These are phyloP conservation scores for Melanostoma mellinum DNA, from an alignment of 2,888 invertebrate species.

Conservation along the genomic window DNA sequence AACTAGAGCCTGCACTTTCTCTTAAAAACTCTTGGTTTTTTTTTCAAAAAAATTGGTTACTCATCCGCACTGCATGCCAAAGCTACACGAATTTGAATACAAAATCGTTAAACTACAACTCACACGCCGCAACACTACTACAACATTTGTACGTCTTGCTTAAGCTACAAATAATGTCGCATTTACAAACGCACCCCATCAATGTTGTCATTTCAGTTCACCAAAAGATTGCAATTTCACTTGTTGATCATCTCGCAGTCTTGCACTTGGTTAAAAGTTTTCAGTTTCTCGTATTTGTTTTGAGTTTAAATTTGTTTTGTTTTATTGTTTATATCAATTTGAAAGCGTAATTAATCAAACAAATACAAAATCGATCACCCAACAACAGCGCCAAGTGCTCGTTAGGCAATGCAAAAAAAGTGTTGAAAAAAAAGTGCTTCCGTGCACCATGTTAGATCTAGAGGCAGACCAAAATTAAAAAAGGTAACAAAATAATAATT, in stretches of 20 bases:
- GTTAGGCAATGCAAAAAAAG: conserved; percentile 47
- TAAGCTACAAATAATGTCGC: not conserved
- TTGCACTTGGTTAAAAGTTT: conserved; percentile 45
- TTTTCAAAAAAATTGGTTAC: no score
- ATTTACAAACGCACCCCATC: conserved; percentile 46
- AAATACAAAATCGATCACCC: not conserved
- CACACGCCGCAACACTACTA: no score
- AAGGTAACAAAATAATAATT: conserved; percentile 62
- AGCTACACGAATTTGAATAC: no score
- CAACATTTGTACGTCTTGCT: no score
- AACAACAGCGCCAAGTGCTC: conserved; percentile 19
- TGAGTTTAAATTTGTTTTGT: conserved; percentile 30
- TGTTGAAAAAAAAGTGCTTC: conserved; percentile 62
- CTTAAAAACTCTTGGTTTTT: no score
- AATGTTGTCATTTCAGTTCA: conserved; percentile 44
- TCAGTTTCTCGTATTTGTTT: conserved; percentile 43
- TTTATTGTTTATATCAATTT: conserved; percentile 15
- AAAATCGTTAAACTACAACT: no score
- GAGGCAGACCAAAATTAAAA: conserved; percentile 57
- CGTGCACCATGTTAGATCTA: conserved; percentile 61
- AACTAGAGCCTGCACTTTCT: no score
- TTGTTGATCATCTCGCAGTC: conserved; percentile 50
- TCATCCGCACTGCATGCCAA: no score
- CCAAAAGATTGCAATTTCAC: conserved; percentile 56
- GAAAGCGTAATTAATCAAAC: conserved; percentile 17